Percentiles rank a stretch among this genome's conserved stretches.
phyloP scores from a whole-genome alignment of 2,888 invertebrate genomes.

The Pseudococcus jackbeardsleyi region DNA sequence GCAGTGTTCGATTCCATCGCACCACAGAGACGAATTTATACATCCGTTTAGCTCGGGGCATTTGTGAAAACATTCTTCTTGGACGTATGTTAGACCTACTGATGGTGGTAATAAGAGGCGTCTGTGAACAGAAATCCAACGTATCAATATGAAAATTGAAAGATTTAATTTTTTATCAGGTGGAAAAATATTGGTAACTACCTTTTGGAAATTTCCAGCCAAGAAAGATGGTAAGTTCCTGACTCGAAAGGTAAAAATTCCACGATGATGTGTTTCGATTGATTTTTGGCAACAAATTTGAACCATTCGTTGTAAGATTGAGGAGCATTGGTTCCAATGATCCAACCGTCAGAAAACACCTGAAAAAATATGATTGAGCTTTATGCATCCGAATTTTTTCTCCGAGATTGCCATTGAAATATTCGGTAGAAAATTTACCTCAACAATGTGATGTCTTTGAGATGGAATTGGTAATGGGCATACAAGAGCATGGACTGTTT shows the following conservation, averaged over 20 bases:
- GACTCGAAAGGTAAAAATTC: slow-evolving; percentile 85
- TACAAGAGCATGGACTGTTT: slow-evolving; percentile 75
- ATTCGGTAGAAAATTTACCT: slow-evolving; percentile 69
- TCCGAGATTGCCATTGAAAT: not conserved
- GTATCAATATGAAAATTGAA: not conserved
- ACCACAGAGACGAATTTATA: slow-evolving; percentile 84
- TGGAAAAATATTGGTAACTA: slow-evolving; percentile 69
- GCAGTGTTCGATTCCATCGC: slow-evolving; percentile 83
- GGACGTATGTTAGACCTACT: slow-evolving; percentile 34
- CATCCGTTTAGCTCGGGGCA: slow-evolving; percentile 87
- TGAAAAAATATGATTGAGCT: slow-evolving; percentile 63
- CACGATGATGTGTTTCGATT: slow-evolving; percentile 78
- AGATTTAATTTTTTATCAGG: not conserved
- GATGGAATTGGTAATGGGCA: slow-evolving; percentile 72
- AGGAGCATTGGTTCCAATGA: slow-evolving; percentile 70
- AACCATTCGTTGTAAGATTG: slow-evolving; percentile 67
- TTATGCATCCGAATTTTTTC: not conserved
- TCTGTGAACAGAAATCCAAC: not conserved
- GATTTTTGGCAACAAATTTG: slow-evolving; percentile 66
- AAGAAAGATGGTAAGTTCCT: slow-evolving; percentile 82
- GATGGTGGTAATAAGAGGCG: slow-evolving; percentile 57
- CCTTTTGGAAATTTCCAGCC: slow-evolving; percentile 85
- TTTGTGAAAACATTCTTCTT: slow-evolving; percentile 81
- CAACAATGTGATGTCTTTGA: slow-evolving; percentile 77
- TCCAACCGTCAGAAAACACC: slow-evolving; percentile 89